Evolutionary conservation across 1,140 invertebrate species (phyloP).

Genomic region (Diprion similis): DNA sequence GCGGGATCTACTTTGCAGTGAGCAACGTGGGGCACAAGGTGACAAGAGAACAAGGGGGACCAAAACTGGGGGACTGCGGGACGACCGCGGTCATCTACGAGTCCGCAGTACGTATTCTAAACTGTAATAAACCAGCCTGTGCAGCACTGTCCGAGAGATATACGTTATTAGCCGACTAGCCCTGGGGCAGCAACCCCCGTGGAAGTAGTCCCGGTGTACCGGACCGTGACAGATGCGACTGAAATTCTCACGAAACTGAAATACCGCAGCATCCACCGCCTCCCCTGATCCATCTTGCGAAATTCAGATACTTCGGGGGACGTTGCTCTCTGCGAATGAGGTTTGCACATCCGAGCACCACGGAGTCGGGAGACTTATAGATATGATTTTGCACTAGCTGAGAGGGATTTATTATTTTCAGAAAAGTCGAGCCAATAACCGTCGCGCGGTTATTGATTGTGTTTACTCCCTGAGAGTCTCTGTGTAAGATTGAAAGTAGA

Average conservation of each 20-base stretch:
- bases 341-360: no score
- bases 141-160: conserved; percentile 9
- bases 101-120: conserved; percentile 13
- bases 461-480: no score
- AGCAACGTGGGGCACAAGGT: neutral
- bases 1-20: neutral
- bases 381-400: no score
- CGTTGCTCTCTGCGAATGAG: no score
- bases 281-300: no score
- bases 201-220: neutral
- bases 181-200: neutral
- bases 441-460: no score
- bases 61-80: neutral
- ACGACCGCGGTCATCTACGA: neutral
- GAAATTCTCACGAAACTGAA: neutral
- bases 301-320: no score
- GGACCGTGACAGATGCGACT: neutral
- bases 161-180: conserved; percentile 17
- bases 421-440: no score
- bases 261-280: neutral
- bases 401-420: no score
- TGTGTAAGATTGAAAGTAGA: no score
- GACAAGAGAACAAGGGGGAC: neutral
- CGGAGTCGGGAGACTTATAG: no score
- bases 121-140: conserved; percentile 17